Conservation (phyloP, 2,797 vertebrate species). For the Pseudotriccus pelzelni region DNA sequence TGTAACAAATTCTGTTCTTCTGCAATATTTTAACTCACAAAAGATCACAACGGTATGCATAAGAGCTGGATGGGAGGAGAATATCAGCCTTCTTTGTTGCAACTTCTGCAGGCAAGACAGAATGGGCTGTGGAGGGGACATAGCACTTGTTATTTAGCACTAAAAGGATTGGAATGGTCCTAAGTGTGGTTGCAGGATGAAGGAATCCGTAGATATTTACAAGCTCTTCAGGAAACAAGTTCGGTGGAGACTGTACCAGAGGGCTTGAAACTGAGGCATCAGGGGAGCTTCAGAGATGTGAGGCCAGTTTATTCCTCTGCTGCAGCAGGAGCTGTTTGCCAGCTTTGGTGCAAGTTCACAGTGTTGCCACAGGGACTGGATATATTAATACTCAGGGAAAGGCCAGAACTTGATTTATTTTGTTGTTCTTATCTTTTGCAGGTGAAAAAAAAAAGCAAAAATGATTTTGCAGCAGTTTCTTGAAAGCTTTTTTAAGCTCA, state of each 20-base stretch:
- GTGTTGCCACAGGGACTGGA: not conserved
- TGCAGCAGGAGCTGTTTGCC: not conserved
- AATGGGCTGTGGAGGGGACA: not conserved
- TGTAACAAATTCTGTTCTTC: constrained; percentile 58
- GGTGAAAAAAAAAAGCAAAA: not conserved
- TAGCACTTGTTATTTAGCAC: not conserved
- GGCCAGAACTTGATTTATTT: not conserved
- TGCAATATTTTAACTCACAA: constrained; percentile 49
- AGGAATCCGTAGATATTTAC: constrained; percentile 19
- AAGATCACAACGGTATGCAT: not conserved
- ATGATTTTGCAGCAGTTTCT: not conserved
- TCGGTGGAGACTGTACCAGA: not conserved
- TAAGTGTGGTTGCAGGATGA: constrained; percentile 4
- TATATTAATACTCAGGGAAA: not conserved
- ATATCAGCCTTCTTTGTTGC: not conserved
- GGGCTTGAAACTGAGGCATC: not conserved
- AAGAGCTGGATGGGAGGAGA: constrained; percentile 22
- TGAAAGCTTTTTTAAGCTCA: not conserved
- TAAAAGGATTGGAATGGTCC: not conserved
- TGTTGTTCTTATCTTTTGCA: not conserved
- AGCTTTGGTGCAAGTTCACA: not conserved
- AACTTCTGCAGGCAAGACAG: constrained; percentile 30
- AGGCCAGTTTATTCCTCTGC: not conserved
- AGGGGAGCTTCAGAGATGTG: not conserved
- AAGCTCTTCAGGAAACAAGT: not conserved